Evolutionary conservation across 2,797 vertebrate species (phyloP), one percentile per base, ranked within the genome.

Genomic region (Acanthurus lineatus): DNA sequence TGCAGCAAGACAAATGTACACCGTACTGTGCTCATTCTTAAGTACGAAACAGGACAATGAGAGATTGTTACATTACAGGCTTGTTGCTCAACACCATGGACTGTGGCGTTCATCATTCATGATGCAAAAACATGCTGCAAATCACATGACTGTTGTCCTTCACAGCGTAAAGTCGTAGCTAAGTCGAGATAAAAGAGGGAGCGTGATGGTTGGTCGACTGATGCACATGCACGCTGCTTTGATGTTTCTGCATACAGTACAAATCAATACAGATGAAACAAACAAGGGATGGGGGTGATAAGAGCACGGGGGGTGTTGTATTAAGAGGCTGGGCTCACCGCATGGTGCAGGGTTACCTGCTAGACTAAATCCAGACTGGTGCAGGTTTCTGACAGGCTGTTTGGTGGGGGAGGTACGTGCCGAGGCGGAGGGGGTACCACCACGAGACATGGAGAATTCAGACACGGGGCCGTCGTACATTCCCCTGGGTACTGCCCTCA

Each of bases 401-500:
- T 97, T 96, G 0, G 97, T 98, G 22, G 98, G 98, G 25, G 98
- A 99, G 53, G 95, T 97, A 19, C 96, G 96, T 42, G 97, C 96
- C 2, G 98, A 99, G 49, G 97, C 97, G 0, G 94, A 97, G 0
- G 98, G 98, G 9, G 97, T 98, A 0, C 97, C 96, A 1, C 96
- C 97, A 58, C 98, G 97, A 56, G 98, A 98, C 59, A 97, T 95
- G 85, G 96, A 96, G 93, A 98, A 95, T 74, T 99, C 98, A 79
- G 97, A 98, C 86, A 99, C 98, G 0, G 98, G 98, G 35, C 98
- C 98, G 0, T 99, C 98, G 5, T 99, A 99, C 97, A 99, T 96
- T 88, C 98, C 98, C 76, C 98, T 94, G 3, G 98, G 97, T 38
- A 99, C 98, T 0, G 98, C 97, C 54, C 96, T 96, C 92, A 99